A percentile compares a stretch with the other conserved stretches of the same genome.
These are phyloP conservation scores for Trigoniulus corallinus DNA, from an alignment of 1,140 invertebrate species.

Conservation along the genomic window DNA sequence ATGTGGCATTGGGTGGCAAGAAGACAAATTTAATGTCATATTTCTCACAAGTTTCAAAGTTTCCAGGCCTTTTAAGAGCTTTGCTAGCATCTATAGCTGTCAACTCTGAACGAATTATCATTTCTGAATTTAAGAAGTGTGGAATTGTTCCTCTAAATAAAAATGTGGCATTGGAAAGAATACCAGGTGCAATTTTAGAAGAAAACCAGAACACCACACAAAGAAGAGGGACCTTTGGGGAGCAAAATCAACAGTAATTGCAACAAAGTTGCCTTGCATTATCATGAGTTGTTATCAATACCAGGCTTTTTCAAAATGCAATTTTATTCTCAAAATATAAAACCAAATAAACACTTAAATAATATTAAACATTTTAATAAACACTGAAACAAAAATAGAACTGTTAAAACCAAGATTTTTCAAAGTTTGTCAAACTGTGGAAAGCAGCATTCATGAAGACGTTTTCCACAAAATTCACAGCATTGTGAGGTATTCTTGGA, in stretches of 20 bases:
- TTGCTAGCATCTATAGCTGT: conserved; percentile 9
- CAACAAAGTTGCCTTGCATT: not conserved
- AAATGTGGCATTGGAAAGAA: conserved; percentile 11
- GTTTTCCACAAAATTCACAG: not conserved
- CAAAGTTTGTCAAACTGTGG: not conserved
- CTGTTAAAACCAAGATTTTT: not conserved
- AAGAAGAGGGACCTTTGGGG: not conserved
- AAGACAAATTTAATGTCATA: conserved; percentile 20
- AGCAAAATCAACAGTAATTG: not conserved
- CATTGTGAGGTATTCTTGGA: not conserved
- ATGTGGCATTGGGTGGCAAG: conserved; percentile 23
- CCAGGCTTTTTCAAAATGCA: too few species aligned
- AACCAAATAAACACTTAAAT: not conserved
- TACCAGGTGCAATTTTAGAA: too few species aligned
- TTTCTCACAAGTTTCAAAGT: conserved; percentile 17
- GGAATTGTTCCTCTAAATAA: too few species aligned
- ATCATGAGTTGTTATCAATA: too few species aligned
- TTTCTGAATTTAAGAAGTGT: too few species aligned
- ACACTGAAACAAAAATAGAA: not conserved
- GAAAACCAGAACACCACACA: too few species aligned
- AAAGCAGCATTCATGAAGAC: not conserved
- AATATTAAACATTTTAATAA: not conserved
- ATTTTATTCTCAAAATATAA: not conserved
- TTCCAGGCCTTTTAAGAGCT: too few species aligned
- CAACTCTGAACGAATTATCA: too few species aligned